Base-by-base conservation (phyloP, 2,797 vertebrate genomes). In the Ceryle rudis region DNA sequence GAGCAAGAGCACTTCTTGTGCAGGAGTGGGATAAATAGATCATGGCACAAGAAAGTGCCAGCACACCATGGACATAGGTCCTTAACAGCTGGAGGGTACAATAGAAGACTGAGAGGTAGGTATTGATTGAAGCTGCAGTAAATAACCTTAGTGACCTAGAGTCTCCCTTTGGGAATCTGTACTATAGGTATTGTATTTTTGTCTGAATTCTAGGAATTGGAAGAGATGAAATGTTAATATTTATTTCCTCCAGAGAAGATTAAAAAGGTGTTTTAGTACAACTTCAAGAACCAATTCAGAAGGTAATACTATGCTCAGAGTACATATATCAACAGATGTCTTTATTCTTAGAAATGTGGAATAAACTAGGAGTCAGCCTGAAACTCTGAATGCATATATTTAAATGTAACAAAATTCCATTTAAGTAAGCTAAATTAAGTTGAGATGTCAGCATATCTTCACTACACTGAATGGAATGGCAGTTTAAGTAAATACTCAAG, bases 331-430 rank as follows among this genome's bases (percentile, higher is more conserved):
- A 35, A 31, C 3, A 79, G 22, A 16, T 16, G 25, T 9, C 10
- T 62, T 89, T 39, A 41, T 25, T 86, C 89, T 81, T 57, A 69
- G 55, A 19, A 25, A 7, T 22, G 26, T 46, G 49, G 6, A 54
- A 64, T 49, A 39, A 94, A 4, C 7, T 29, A 22, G 17, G 49
- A 60, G 26, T 25, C 35, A 46, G 29, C 31, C 74, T 75, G 57
- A n/a, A 81, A 64, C 31, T 28, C 46, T n/a, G 42, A 52, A 58
- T 1, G 2, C 0, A 0, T 58, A 49, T 67, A 49, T 71, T 81
- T 74, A 57, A 80, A 75, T 0, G 13, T 9, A 33, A 7, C 21
- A 52, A 44, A 67, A 16, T 65, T 74, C 57, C 6, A n/a, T 42
- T 81, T 72, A 58, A 52, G 13, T 37, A 19, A 72, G 29, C 4